phyloP scores from a whole-genome alignment of 2,113 vertebrate genomes.

The Aptenodytes patagonicus region DNA sequence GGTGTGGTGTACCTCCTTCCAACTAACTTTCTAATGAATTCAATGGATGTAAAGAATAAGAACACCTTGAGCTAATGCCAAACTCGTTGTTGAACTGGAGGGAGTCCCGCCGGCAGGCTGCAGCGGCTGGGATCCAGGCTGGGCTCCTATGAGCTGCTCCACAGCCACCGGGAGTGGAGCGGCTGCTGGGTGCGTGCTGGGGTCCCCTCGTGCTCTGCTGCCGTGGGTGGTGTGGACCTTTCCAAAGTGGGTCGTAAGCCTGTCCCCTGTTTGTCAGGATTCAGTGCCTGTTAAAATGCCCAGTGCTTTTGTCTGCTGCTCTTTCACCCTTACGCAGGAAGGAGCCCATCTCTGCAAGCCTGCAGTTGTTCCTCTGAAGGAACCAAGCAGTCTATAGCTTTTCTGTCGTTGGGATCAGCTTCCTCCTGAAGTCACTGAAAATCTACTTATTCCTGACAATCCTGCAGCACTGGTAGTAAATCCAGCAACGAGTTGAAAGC shows the following conservation, averaged over 20 bases:
- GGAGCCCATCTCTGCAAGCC: not conserved
- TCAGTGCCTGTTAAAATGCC: not conserved
- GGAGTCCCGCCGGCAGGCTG: not conserved
- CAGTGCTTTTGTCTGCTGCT: not conserved
- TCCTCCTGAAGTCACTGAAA: not conserved
- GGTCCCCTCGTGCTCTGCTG: not conserved
- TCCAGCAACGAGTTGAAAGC: not conserved
- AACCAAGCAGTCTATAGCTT: not conserved
- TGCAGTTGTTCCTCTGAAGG: not conserved
- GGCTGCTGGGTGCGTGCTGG: accelerated
- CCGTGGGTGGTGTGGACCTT: not conserved
- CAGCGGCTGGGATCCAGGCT: not conserved
- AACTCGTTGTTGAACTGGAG: not conserved
- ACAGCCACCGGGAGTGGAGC: accelerated
- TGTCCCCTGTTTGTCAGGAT: not conserved
- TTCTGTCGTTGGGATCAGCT: not conserved
- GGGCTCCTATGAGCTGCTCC: not conserved
- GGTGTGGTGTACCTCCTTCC: not conserved
- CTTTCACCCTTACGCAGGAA: accelerated
- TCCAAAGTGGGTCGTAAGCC: not conserved
- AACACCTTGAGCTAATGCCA: not conserved
- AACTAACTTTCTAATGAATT: not conserved
- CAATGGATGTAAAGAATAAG: not conserved
- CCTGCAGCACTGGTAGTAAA: not conserved
- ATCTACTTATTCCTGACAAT: not conserved